phyloP scores from a whole-genome alignment of 2,797 vertebrate genomes.

The Remorina albescens region DNA sequence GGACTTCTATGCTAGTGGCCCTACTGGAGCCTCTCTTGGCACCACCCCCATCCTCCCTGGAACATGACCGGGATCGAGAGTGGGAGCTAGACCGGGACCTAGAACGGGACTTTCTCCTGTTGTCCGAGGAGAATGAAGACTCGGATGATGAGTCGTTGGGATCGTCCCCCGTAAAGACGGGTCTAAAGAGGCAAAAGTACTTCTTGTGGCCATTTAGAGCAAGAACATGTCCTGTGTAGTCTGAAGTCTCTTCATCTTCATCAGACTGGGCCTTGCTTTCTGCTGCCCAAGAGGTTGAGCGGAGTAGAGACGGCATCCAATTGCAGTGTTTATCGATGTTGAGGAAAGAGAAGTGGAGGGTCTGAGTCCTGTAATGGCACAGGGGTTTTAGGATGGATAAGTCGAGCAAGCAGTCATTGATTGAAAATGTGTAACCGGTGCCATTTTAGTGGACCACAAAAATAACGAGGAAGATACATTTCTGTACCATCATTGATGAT shows the following conservation, averaged over 20 bases:
- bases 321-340: constrained; percentile 93
- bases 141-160: constrained; percentile 76
- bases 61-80: constrained; percentile 78
- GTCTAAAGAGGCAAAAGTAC: constrained; percentile 96
- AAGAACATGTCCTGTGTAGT: constrained; percentile 92
- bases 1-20: constrained; percentile 83
- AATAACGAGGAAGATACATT: neutral
- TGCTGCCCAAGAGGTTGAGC: constrained; percentile 81
- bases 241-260: constrained; percentile 75
- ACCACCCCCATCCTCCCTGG: constrained; percentile 66
- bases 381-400: constrained; percentile 10
- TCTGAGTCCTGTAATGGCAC: constrained; percentile 85
- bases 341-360: constrained; percentile 96
- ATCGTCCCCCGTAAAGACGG: constrained; percentile 82
- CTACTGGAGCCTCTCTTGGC: constrained; percentile 67
- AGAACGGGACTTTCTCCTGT: constrained; percentile 70
- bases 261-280: constrained; percentile 66
- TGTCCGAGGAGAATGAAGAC: constrained; percentile 55
- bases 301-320: constrained; percentile 92
- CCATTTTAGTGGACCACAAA: neutral
- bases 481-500: too few relatives aligned
- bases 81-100: constrained; percentile 75
- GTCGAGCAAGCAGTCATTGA: neutral
- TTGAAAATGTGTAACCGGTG: neutral
- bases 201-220: constrained; percentile 96